Percentiles rank a stretch among this genome's conserved stretches.
Evolutionary conservation across 1,140 invertebrate genomes (phyloP).

Genomic region (Liolophura sinensis): DNA sequence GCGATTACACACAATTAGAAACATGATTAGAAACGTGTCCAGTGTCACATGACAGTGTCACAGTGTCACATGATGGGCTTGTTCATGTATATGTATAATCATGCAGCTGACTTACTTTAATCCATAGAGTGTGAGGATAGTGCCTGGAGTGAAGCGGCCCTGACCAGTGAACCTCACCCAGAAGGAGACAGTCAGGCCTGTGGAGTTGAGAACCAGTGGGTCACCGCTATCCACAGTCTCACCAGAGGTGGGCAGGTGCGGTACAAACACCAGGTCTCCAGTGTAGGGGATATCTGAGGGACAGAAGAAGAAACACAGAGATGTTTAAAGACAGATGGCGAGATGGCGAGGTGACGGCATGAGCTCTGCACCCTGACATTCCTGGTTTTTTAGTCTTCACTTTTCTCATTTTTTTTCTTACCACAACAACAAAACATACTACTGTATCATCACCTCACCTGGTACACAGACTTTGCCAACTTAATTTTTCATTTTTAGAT

Average conservation of each 20-base stretch:
- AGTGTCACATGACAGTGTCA: neutral
- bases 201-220: slow-evolving; percentile 9
- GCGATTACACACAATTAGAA: neutral
- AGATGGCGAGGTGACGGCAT: neutral
- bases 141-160: slow-evolving; percentile 10
- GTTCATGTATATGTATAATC: neutral
- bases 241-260: slow-evolving; percentile 3
- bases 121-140: slow-evolving; percentile 23
- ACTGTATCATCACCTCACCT: too few species aligned
- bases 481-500: too few species aligned
- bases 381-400: too few species aligned
- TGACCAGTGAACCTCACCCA: slow-evolving; percentile 23
- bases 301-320: neutral
- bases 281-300: slow-evolving; percentile 20
- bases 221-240: slow-evolving; percentile 7
- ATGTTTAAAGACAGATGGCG: neutral
- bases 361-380: too few species aligned
- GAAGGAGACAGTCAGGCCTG: slow-evolving; percentile 15
- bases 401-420: too few species aligned
- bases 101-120: slow-evolving; percentile 14
- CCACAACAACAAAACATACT: too few species aligned
- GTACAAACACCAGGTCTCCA: slow-evolving; percentile 22
- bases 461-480: too few species aligned
- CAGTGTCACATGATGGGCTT: neutral
- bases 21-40: neutral